Evolutionary conservation across 2,888 invertebrate species (phyloP).

Genomic region (Alsophila aescularia): DNA sequence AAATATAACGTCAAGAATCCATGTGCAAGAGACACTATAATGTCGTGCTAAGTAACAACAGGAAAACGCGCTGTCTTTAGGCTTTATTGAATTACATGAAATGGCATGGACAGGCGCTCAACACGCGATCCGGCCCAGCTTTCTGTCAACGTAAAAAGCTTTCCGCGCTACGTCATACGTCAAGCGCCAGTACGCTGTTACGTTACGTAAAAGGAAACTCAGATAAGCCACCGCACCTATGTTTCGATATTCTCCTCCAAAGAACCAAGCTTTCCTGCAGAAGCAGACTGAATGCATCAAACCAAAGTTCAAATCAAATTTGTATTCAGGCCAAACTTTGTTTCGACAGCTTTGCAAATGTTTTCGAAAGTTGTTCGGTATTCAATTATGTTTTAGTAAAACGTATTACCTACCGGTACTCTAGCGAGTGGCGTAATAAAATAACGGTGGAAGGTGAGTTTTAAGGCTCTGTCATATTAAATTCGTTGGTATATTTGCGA

Average conservation of each 20-base stretch:
- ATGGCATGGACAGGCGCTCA: constrained; percentile 19
- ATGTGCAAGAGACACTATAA: not conserved
- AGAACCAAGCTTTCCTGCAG: constrained; percentile 30
- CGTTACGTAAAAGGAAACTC: constrained; percentile 20
- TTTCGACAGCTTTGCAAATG: constrained; percentile 54
- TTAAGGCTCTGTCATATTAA: constrained; percentile 27
- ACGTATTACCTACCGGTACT: constrained; percentile 11
- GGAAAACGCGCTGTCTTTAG: constrained; percentile 14
- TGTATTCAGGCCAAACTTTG: constrained; percentile 47
- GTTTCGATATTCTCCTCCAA: constrained; percentile 5
- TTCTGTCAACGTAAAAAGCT: constrained; percentile 24
- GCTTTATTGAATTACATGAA: constrained; percentile 45
- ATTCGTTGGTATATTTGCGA: constrained; percentile 19
- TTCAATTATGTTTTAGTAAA: constrained; percentile 53
- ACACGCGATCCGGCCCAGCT: constrained; percentile 13
- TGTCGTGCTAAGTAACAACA: not conserved
- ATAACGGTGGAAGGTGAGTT: constrained; percentile 30
- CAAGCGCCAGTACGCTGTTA: constrained; percentile 22
- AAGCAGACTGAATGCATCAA: constrained; percentile 35
- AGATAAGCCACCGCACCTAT: constrained; percentile 3
- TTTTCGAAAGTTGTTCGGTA: constrained; percentile 54
- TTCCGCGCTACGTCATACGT: constrained; percentile 27
- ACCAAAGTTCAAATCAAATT: constrained; percentile 52
- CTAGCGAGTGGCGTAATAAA: constrained; percentile 24
- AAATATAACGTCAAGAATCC: not conserved